These are phyloP conservation scores for Lagopus muta DNA, from an alignment of 2,113 vertebrate genomes.

Conservation along the genomic window DNA sequence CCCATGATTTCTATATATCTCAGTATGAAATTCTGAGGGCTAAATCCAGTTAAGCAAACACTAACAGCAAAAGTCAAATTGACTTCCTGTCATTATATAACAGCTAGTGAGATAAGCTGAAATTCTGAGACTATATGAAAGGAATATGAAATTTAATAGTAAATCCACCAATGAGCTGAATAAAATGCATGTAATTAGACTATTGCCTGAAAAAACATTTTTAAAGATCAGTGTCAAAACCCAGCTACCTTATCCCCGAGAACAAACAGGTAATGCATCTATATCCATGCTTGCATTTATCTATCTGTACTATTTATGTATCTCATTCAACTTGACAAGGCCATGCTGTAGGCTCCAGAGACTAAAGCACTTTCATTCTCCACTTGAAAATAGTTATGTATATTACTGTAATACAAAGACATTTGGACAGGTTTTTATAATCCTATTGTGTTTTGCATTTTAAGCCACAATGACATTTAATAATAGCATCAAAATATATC, in stretches of 20 bases:
- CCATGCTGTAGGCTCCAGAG: constrained; percentile 39
- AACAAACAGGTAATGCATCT: constrained; percentile 33
- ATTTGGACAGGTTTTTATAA: constrained; percentile 41
- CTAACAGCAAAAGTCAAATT: neutral
- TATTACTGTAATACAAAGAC: constrained; percentile 42
- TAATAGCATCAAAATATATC: constrained; percentile 29
- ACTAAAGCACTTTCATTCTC: constrained; percentile 37
- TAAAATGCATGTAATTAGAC: constrained; percentile 47
- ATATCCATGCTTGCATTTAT: neutral
- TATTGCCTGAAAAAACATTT: neutral
- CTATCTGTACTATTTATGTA: neutral
- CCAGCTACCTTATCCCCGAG: constrained; percentile 40
- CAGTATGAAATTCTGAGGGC: neutral
- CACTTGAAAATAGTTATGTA: constrained; percentile 28
- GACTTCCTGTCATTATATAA: neutral
- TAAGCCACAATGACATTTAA: constrained; percentile 6
- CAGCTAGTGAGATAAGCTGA: constrained; percentile 30
- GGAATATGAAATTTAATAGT: constrained; percentile 40
- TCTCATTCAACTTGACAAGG: constrained; percentile 35
- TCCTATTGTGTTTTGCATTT: constrained; percentile 42
- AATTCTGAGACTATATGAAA: constrained; percentile 27
- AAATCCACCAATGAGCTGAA: constrained; percentile 51
- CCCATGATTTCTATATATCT: neutral
- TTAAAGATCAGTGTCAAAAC: constrained; percentile 48
- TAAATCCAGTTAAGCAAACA: neutral